Evolutionary conservation across 2,888 invertebrate genomes (phyloP), one percentile per base, ranked within the genome.

Genomic region (Drosophila kuntzei): DNA sequence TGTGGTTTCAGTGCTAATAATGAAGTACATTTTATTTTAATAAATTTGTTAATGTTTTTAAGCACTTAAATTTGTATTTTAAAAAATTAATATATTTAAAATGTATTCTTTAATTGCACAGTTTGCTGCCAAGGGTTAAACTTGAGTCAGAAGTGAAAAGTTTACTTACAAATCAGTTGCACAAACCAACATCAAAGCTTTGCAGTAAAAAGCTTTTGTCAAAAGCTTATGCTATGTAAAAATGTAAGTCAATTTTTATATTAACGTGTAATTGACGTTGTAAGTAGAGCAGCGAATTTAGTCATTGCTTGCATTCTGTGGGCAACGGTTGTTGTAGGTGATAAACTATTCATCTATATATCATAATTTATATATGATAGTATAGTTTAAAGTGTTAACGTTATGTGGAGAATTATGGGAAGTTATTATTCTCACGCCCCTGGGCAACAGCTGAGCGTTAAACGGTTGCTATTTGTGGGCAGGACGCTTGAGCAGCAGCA

Each of bases 391-490:
- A 32, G 14, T 39, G 36, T 5, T n/a, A 12, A 9, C 12, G 11
- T n/a, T n/a, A 84, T 87, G 81, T 79, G 68, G 83, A 71, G 47
- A 37, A 29, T 0, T 32, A 22, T 22, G 9, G n/a, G 29, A n/a
- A 32, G 12, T 11, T 36, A 5, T 0, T 6, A 25, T 7, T 27
- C 22, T 3, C 9, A 25, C 12, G 29, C 0, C 9, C 8, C 9
- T 8, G n/a, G 16, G 39, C 39, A 61, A 41, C 83, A 87, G 80
- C 62, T 82, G 76, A 46, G 41, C 46, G 16, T 22, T 20, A 58
- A 32, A 6, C 61, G 88, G 18, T 22, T 18, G 3, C 36, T 76
- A 0, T 66, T 67, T 11, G 25, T 58, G 22, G 20, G 57, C 41
- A 60, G 20, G n/a, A 20, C 22, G 43, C 47, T 57, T 3, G 25